These are phyloP conservation scores for Cryptotis parvus DNA, from an alignment of 2,113 vertebrate genomes.

Conservation along the genomic window DNA sequence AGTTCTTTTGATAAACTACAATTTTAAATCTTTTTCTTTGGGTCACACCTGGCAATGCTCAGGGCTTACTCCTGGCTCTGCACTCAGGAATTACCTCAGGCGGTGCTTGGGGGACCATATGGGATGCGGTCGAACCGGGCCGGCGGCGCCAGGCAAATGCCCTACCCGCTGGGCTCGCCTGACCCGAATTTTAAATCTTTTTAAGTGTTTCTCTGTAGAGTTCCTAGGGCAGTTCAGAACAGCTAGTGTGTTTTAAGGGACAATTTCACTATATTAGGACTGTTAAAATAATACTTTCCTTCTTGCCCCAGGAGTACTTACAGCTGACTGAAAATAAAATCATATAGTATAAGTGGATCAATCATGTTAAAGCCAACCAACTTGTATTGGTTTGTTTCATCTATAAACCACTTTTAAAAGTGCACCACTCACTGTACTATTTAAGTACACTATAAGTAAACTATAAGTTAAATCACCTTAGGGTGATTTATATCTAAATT, in stretches of 20 bases:
- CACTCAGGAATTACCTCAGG: too few relatives aligned
- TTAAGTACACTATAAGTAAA: too few relatives aligned
- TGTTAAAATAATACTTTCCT: slow-evolving; percentile 16
- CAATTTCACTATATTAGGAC: background rate
- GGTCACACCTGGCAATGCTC: too few relatives aligned
- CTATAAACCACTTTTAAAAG: background rate
- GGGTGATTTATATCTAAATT: too few relatives aligned
- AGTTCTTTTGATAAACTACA: background rate
- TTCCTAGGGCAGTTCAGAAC: slow-evolving; percentile 17
- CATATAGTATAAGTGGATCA: background rate
- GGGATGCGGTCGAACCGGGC: too few relatives aligned
- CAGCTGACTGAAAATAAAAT: background rate
- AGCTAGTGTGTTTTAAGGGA: background rate
- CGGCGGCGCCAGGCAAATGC: too few relatives aligned
- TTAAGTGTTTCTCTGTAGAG: slow-evolving; percentile 21
- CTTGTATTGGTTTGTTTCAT: background rate
- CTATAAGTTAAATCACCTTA: too few relatives aligned
- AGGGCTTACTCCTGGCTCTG: too few relatives aligned
- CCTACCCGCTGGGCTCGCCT: too few relatives aligned
- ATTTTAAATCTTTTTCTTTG: background rate
- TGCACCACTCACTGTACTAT: too few relatives aligned
- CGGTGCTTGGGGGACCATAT: too few relatives aligned
- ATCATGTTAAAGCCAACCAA: slow-evolving; percentile 4
- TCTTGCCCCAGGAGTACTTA: background rate
- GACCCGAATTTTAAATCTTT: too few relatives aligned